A percentile compares a stretch with the other conserved stretches of the same genome.
These are phyloP conservation scores for Microtus montanus DNA, from an alignment of 2,113 vertebrate genomes.

Conservation along the genomic window DNA sequence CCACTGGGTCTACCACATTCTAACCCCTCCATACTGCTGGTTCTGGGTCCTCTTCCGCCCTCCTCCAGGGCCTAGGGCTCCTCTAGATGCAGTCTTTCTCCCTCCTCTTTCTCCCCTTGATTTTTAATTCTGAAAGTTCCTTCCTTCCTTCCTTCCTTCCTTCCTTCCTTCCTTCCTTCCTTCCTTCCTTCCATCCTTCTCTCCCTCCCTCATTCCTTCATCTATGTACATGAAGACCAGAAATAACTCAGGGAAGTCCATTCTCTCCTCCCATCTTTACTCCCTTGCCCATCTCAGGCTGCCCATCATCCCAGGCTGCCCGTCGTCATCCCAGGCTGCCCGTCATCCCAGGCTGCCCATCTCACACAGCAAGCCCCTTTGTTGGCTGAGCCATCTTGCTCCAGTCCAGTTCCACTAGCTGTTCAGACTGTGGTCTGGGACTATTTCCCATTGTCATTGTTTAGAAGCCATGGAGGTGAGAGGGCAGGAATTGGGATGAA, in stretches of 20 bases:
- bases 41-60: fast-evolving
- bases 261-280: background rate
- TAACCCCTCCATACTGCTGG: background rate
- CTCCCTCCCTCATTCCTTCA: too few relatives aligned
- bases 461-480: background rate
- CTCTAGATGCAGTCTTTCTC: background rate
- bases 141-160: background rate
- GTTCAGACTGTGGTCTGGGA: background rate
- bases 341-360: too few relatives aligned
- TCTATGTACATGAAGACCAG: too few relatives aligned
- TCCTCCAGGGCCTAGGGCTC: too few relatives aligned
- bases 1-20: background rate
- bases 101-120: too few relatives aligned
- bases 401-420: background rate
- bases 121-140: background rate
- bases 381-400: background rate
- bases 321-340: too few relatives aligned
- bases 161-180: too few relatives aligned
- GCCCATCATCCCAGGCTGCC: too few relatives aligned
- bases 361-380: background rate
- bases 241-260: background rate
- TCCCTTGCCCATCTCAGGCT: too few relatives aligned
- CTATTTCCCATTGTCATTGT: background rate
- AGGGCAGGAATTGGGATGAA: background rate
- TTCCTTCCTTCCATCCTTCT: too few relatives aligned